Evolutionary conservation across 2,888 invertebrate species (phyloP).

Genomic region (Drosophila niveifrons): DNA sequence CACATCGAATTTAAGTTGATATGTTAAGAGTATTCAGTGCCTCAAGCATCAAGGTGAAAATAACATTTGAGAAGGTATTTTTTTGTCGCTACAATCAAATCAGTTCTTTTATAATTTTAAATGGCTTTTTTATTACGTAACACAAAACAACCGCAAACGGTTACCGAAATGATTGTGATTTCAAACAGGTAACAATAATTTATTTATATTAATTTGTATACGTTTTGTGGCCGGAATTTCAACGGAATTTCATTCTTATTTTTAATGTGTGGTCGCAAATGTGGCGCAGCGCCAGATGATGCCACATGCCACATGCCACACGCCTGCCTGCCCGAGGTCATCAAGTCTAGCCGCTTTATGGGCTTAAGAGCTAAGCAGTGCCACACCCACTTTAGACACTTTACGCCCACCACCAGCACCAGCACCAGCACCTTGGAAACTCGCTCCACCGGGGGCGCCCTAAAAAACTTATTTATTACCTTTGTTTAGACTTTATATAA

Average conservation of each 20-base stretch:
- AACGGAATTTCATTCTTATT: constrained; percentile 4
- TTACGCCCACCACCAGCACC: constrained; percentile 6
- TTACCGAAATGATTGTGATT: constrained; percentile 26
- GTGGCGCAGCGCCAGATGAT: constrained; percentile 13
- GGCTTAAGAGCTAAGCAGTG: constrained; percentile 47
- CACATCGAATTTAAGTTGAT: not conserved
- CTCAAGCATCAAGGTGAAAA: not conserved
- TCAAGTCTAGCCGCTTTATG: constrained; percentile 49
- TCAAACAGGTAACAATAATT: constrained; percentile 10
- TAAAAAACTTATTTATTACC: constrained; percentile 79
- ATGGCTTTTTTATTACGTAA: constrained; percentile 3
- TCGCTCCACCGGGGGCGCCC: constrained; percentile 44
- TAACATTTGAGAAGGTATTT: not conserved
- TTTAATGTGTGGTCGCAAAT: constrained; percentile 23
- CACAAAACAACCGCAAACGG: constrained; percentile 20
- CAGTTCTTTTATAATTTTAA: constrained; percentile 2
- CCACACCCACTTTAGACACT: constrained; percentile 28
- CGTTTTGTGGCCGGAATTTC: constrained; percentile 13
- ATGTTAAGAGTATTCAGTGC: not conserved
- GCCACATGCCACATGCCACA: constrained; percentile 3
- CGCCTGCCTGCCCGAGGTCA: constrained; percentile 27
- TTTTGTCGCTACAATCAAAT: not conserved
- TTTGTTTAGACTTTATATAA: constrained; percentile 78
- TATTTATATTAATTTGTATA: constrained; percentile 10
- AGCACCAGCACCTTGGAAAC: constrained; percentile 1